Conservation (phyloP, 2,797 vertebrate genomes). For the Ambastaia sidthimunki region DNA sequence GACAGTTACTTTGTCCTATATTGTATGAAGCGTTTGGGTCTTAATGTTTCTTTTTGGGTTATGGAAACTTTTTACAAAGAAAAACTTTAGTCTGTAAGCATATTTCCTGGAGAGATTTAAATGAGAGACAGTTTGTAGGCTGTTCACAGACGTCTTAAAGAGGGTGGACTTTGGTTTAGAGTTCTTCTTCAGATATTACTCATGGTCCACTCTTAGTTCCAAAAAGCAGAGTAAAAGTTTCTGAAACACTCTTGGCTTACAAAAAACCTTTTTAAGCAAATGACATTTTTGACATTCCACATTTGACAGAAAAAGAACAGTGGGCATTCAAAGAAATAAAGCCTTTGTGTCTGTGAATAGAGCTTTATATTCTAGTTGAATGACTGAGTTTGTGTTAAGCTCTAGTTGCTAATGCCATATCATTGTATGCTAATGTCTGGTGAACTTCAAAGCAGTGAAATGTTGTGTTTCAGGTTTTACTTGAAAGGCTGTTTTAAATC, state of each 20-base stretch:
- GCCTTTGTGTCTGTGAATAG: slow-evolving; percentile 2
- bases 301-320: not conserved
- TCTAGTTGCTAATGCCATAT: not conserved
- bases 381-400: too few relatives aligned
- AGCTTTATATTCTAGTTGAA: not conserved
- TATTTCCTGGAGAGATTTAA: not conserved
- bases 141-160: not conserved
- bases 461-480: not conserved
- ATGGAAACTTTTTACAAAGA: not conserved
- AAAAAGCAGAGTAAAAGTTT: not conserved
- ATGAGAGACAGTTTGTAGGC: not conserved
- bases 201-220: not conserved
- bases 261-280: not conserved
- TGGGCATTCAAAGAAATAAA: not conserved
- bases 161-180: slow-evolving; percentile 1
- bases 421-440: not conserved
- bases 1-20: slow-evolving; percentile 9
- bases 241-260: not conserved
- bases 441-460: not conserved
- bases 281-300: slow-evolving; percentile 38
- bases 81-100: not conserved
- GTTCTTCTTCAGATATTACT: not conserved
- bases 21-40: not conserved
- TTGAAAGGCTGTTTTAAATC: not conserved
- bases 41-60: not conserved